phyloP scores from a whole-genome alignment of 2,888 invertebrate genomes.

The Aporophyla nigra region DNA sequence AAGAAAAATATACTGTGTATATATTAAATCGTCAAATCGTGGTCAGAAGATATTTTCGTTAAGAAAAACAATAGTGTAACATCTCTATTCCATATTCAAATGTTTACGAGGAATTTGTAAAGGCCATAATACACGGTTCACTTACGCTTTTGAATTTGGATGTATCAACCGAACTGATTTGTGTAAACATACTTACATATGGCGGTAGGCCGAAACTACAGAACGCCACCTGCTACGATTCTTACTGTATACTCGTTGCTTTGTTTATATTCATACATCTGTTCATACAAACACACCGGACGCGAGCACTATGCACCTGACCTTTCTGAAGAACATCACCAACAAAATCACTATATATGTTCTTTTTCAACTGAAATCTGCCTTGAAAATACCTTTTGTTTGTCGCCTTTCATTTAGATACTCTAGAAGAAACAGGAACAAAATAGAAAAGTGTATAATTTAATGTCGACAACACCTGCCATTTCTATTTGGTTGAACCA shows the following conservation, averaged over 20 bases:
- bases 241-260: not conserved
- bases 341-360: not conserved
- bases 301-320: not conserved
- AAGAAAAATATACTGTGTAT: slow-evolving; percentile 50
- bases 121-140: not conserved
- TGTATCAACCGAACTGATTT: slow-evolving; percentile 13
- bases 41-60: slow-evolving; percentile 34
- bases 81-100: slow-evolving; percentile 21
- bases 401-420: not conserved
- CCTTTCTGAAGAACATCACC: not conserved
- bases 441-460: not conserved
- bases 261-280: not conserved
- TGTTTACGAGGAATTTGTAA: slow-evolving; percentile 1
- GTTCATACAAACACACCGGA: not conserved
- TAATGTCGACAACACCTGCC: not conserved
- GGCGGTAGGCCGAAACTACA: not conserved
- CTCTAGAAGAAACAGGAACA: not conserved
- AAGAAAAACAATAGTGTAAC: slow-evolving; percentile 31
- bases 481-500: slow-evolving; percentile 25
- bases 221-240: no score
- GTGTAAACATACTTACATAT: not conserved
- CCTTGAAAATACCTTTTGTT: not conserved
- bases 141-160: not conserved
- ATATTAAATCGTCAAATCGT: slow-evolving; percentile 21
- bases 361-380: not conserved